Conservation (phyloP, 2,113 vertebrate genomes). For the Saguinus imperator region DNA sequence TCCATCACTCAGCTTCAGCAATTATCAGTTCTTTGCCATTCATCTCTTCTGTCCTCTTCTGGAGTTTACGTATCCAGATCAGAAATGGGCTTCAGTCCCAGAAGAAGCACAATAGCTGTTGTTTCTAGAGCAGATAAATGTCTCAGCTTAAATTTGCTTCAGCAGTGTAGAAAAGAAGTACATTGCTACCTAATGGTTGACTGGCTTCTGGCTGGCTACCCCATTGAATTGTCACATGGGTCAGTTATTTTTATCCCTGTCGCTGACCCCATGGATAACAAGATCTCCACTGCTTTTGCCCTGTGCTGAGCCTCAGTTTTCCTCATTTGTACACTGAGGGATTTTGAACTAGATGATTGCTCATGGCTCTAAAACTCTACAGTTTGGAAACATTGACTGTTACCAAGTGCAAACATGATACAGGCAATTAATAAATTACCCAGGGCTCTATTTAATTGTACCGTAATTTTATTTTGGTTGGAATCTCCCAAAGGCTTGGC, state of each 20-base stretch:
- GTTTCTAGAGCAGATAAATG: background rate
- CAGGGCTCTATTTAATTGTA: background rate
- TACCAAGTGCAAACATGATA: background rate
- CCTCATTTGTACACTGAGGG: background rate
- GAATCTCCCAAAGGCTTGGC: slow-evolving; percentile 17
- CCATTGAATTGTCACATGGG: background rate
- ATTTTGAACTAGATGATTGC: background rate
- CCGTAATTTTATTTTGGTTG: slow-evolving; percentile 7
- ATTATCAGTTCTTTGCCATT: background rate
- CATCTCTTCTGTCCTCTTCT: background rate
- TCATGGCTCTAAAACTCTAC: background rate
- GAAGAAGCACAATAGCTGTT: background rate
- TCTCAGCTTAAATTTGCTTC: background rate
- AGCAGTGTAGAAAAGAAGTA: background rate
- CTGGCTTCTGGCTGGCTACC: background rate
- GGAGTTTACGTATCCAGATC: background rate
- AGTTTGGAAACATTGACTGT: background rate
- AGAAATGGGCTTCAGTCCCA: background rate
- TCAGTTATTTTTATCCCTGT: background rate
- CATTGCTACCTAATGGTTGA: background rate
- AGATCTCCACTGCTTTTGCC: background rate
- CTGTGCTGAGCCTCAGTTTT: background rate
- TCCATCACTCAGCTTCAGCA: background rate
- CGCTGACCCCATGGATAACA: background rate
- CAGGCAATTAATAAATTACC: slow-evolving; percentile 15